These are phyloP conservation scores for Montipora capitata DNA, from an alignment of 92 coral and sea anemone genomes.

Conservation along the genomic window DNA sequence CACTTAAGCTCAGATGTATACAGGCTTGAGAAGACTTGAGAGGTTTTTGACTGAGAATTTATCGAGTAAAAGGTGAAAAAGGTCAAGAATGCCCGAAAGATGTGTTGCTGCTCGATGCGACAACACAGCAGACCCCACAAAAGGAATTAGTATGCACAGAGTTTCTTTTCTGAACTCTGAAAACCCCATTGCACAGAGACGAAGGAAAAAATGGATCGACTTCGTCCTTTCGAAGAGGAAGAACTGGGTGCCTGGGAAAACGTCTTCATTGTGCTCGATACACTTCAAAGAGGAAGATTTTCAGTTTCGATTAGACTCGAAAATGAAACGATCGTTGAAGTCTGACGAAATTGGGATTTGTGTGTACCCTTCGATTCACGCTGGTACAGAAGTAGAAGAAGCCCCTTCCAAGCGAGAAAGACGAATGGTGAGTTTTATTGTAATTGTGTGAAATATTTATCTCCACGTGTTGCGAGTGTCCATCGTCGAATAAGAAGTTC, in stretches of 20 bases:
- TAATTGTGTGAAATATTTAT: too few relatives aligned
- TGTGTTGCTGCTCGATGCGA: conserved; percentile 27
- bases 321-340: conserved; percentile 32
- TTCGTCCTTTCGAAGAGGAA: conserved; percentile 32
- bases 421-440: too few relatives aligned
- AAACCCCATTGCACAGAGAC: conserved; percentile 5
- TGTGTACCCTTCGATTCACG: not conserved
- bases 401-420: not conserved
- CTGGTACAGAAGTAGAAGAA: not conserved
- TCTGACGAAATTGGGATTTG: conserved; percentile 33
- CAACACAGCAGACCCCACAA: conserved; percentile 28
- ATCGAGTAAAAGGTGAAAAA: too few relatives aligned
- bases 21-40: too few relatives aligned
- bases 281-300: conserved; percentile 52
- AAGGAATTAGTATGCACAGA: conserved; percentile 12
- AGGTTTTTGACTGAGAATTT: too few relatives aligned
- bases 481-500: too few relatives aligned
- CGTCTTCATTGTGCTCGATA: conserved; percentile 42
- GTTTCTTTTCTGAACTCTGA: conserved; percentile 7
- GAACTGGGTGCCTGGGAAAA: conserved; percentile 50
- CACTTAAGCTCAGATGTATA: not conserved
- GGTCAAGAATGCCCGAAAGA: conserved; percentile 20
- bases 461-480: too few relatives aligned
- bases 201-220: conserved; percentile 46
- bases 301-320: conserved; percentile 17